A percentile compares a stretch with the other conserved stretches of the same genome.
These are phyloP conservation scores for Melipona quadrifasciata DNA, from an alignment of 1,140 invertebrate genomes.

Conservation along the genomic window DNA sequence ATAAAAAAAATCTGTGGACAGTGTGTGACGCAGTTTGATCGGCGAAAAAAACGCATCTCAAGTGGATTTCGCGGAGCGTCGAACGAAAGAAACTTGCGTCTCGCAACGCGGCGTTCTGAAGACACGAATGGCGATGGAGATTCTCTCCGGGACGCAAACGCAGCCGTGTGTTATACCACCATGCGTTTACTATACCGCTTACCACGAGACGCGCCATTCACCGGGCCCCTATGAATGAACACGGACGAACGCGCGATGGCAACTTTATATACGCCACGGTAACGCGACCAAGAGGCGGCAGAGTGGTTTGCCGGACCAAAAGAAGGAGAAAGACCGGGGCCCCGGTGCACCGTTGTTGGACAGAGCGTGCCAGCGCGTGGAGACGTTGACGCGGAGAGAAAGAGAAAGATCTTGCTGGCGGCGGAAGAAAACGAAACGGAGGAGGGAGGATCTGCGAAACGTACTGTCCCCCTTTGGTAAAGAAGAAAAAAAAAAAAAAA, in stretches of 20 bases:
- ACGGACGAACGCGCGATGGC: slow-evolving; percentile 75
- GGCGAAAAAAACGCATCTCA: neutral
- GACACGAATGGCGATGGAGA: too few relatives aligned
- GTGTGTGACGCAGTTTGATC: too few relatives aligned
- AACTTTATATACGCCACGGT: slow-evolving; percentile 74
- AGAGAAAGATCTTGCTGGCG: slow-evolving; percentile 60
- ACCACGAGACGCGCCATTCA: slow-evolving; percentile 76
- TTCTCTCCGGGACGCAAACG: neutral
- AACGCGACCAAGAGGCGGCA: slow-evolving; percentile 38
- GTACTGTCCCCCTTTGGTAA: too few relatives aligned
- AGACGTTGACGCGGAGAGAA: slow-evolving; percentile 6
- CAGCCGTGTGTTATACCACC: slow-evolving; percentile 12
- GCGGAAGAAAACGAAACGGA: slow-evolving; percentile 56
- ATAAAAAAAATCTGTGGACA: too few relatives aligned
- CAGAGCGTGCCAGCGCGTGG: neutral
- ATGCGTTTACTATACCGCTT: slow-evolving; percentile 67
- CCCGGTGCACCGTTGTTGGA: neutral
- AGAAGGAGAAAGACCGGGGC: slow-evolving; percentile 53
- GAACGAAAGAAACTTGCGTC: neutral
- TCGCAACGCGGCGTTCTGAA: too few relatives aligned
- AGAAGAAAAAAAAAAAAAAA: too few relatives aligned
- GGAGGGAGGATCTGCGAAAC: slow-evolving; percentile 13
- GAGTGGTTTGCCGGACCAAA: slow-evolving; percentile 28
- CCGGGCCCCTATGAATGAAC: slow-evolving; percentile 79
- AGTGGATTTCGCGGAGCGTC: too few relatives aligned